These are phyloP conservation scores for Acanthosoma haemorrhoidale DNA, from an alignment of 2,888 invertebrate genomes.

Conservation along the genomic window DNA sequence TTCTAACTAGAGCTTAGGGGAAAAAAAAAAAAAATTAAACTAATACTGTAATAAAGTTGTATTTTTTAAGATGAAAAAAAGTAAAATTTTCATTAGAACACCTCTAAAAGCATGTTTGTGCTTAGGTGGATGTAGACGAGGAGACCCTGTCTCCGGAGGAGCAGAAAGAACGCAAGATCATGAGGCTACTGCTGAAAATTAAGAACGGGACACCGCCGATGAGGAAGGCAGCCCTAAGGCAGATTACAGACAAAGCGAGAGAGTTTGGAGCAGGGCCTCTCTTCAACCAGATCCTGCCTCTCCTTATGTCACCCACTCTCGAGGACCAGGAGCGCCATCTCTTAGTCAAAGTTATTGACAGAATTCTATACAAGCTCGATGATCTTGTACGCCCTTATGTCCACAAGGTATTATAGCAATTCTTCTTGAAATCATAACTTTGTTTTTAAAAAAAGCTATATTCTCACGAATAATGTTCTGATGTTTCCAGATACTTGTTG, in stretches of 20 bases:
- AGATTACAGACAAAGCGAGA: conserved; percentile 97
- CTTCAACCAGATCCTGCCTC: conserved; percentile 96
- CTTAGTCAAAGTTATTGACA: conserved; percentile 96
- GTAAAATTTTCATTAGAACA: too few relatives aligned
- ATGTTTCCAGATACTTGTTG: conserved; percentile 74
- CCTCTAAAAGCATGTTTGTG: too few relatives aligned
- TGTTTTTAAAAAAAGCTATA: too few relatives aligned
- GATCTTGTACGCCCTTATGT: conserved; percentile 98
- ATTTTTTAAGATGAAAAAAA: too few relatives aligned
- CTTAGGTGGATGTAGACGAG: conserved; percentile 87
- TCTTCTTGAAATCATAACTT: too few relatives aligned
- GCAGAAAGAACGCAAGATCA: conserved; percentile 96
- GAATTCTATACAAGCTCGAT: conserved; percentile 95
- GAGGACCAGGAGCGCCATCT: conserved; percentile 99
- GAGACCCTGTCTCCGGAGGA: conserved; percentile 92
- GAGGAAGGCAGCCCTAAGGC: conserved; percentile 94
- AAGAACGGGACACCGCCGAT: conserved; percentile 99
- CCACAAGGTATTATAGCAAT: conserved; percentile 73
- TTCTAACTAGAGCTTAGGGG: too few relatives aligned
- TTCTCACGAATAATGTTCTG: too few relatives aligned
- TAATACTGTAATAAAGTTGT: too few relatives aligned
- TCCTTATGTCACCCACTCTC: conserved; percentile 98
- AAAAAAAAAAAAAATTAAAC: too few relatives aligned
- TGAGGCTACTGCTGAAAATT: conserved; percentile 95
- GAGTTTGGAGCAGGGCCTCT: conserved; percentile 98